Conservation (phyloP, 2,113 vertebrate genomes). For the Chamaetylas fuelleborni region DNA sequence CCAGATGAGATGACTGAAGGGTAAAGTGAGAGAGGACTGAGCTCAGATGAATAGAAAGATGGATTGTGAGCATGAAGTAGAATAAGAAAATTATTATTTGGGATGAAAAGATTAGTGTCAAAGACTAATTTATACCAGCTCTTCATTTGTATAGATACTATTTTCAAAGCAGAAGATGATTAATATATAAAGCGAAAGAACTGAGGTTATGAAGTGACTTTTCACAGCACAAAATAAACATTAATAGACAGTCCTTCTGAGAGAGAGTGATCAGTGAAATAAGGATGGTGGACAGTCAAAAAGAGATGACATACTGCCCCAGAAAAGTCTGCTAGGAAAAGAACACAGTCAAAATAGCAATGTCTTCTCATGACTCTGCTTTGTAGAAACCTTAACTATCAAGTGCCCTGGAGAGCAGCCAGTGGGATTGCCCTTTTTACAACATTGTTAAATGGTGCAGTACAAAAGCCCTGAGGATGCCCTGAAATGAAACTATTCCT, state of each 20-base stretch:
- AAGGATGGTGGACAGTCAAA: background rate
- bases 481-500: background rate
- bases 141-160: background rate
- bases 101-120: background rate
- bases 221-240: background rate
- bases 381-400: background rate
- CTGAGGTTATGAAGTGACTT: background rate
- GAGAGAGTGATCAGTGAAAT: background rate
- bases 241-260: background rate
- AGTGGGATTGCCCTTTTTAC: background rate
- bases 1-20: background rate
- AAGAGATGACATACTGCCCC: background rate
- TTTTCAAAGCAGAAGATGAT: background rate
- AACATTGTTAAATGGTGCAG: background rate
- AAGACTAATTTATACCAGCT: background rate
- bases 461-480: background rate
- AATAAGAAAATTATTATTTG: background rate
- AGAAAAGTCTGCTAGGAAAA: background rate
- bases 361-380: background rate
- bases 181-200: background rate
- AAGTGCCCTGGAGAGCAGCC: background rate
- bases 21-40: background rate
- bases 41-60: background rate
- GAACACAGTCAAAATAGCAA: background rate
- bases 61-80: background rate